These are phyloP conservation scores for Leptopterna dolabrata DNA, from an alignment of 2,888 invertebrate species.

Conservation along the genomic window DNA sequence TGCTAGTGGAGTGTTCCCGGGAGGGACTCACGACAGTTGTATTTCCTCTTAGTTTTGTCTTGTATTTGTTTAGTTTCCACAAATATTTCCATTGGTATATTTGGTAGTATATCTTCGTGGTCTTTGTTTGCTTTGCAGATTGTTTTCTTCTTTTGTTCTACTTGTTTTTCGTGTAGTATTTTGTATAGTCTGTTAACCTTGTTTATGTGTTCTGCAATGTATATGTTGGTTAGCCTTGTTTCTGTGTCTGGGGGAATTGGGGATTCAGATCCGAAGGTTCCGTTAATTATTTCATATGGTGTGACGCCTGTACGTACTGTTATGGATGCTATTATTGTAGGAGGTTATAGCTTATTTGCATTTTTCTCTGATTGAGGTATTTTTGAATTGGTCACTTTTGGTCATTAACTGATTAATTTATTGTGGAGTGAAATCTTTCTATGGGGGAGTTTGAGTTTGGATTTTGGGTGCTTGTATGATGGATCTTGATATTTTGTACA, in stretches of 20 bases:
- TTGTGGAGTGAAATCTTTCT: slow-evolving; percentile 56
- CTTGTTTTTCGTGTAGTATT: not conserved
- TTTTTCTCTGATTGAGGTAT: not conserved
- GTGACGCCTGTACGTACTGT: not conserved
- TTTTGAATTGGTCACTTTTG: not conserved
- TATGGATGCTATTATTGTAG: slow-evolving; percentile 23
- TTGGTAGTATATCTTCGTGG: not conserved
- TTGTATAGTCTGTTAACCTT: not conserved
- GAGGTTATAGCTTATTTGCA: no score
- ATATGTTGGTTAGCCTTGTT: not conserved
- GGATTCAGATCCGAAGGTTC: not conserved
- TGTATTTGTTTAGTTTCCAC: not conserved
- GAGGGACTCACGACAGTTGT: no score
- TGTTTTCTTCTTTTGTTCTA: not conserved
- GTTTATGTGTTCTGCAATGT: not conserved
- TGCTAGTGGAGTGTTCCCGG: no score
- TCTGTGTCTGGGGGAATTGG: not conserved
- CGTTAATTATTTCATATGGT: slow-evolving; percentile 11
- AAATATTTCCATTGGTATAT: not conserved
- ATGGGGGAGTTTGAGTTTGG: slow-evolving; percentile 43
- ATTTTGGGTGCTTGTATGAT: slow-evolving; percentile 13
- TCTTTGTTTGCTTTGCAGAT: not conserved
- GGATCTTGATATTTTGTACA: slow-evolving; percentile 11
- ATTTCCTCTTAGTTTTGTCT: not conserved
- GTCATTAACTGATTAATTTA: slow-evolving; percentile 41